A percentile compares a stretch with the other conserved stretches of the same genome.
These are phyloP conservation scores for Charadrius vociferus DNA, from an alignment of 2,113 vertebrate species.

Conservation along the genomic window DNA sequence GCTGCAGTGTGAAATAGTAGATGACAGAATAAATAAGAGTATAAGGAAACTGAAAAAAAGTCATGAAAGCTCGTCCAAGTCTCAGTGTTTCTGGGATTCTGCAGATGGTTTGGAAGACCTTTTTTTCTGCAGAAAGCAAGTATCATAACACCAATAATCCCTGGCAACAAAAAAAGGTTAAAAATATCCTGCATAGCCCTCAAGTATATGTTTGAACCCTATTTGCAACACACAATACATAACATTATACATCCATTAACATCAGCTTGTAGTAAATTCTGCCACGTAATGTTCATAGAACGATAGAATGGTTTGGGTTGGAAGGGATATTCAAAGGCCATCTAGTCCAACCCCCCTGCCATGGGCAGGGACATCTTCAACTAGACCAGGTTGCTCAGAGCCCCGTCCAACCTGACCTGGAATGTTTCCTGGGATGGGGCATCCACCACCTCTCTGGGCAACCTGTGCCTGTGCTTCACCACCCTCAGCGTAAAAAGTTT, in stretches of 20 bases:
- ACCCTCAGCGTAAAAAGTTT: not conserved
- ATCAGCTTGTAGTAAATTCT: not conserved
- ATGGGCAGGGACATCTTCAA: not conserved
- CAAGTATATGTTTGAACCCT: not conserved
- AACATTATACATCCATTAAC: not conserved
- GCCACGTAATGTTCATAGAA: no score
- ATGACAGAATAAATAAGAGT: not conserved
- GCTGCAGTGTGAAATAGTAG: not conserved
- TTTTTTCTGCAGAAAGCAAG: not conserved
- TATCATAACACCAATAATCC: not conserved
- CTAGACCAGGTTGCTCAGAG: not conserved
- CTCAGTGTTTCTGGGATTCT: not conserved
- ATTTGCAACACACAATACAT: not conserved
- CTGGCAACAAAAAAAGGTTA: not conserved
- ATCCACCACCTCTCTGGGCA: not conserved
- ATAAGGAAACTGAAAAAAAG: not conserved
- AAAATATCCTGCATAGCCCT: not conserved
- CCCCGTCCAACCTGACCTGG: not conserved
- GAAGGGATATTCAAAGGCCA: not conserved
- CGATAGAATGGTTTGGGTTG: not conserved
- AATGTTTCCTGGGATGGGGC: not conserved
- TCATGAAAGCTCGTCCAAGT: not conserved
- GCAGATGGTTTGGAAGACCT: accelerated
- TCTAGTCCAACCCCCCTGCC: not conserved
- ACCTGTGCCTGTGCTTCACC: not conserved